A percentile compares a stretch with the other conserved stretches of the same genome.
phyloP scores from a whole-genome alignment of 2,113 vertebrate species.

The Neolamprologus longior region DNA sequence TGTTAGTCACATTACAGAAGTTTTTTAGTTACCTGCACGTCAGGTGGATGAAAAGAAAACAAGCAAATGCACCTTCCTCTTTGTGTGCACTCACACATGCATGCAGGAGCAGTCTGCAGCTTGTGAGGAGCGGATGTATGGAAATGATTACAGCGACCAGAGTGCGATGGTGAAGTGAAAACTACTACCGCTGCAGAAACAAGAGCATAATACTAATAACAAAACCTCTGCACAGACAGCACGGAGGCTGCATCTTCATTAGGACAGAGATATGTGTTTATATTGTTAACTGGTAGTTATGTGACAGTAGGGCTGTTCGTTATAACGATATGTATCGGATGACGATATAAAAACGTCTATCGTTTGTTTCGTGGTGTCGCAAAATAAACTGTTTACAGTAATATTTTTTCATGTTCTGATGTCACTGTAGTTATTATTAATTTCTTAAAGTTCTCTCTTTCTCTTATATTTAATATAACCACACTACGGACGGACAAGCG shows the following conservation, averaged over 20 bases:
- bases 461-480: no score
- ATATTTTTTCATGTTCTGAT: rapidly evolving
- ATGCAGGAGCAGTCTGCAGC: not conserved
- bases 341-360: rapidly evolving
- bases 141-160: not conserved
- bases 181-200: not conserved
- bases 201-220: not conserved
- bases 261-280: not conserved
- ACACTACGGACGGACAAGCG: no score
- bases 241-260: not conserved
- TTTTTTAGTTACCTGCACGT: rapidly evolving
- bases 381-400: no score
- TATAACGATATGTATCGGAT: rapidly evolving
- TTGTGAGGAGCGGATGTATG: rapidly evolving
- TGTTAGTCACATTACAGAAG: not conserved
- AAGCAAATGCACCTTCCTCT: rapidly evolving
- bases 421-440: no score
- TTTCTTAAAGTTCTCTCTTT: no score
- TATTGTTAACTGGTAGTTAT: not conserved
- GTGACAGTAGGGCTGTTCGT: not conserved
- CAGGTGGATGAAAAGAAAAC: not conserved
- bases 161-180: not conserved
- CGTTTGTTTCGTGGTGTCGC: not conserved
- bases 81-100: not conserved
- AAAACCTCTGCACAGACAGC: not conserved